Evolutionary conservation across 2,113 vertebrate genomes (phyloP), one percentile per base, ranked within the genome.

Genomic region (Oenanthe oenanthe): DNA sequence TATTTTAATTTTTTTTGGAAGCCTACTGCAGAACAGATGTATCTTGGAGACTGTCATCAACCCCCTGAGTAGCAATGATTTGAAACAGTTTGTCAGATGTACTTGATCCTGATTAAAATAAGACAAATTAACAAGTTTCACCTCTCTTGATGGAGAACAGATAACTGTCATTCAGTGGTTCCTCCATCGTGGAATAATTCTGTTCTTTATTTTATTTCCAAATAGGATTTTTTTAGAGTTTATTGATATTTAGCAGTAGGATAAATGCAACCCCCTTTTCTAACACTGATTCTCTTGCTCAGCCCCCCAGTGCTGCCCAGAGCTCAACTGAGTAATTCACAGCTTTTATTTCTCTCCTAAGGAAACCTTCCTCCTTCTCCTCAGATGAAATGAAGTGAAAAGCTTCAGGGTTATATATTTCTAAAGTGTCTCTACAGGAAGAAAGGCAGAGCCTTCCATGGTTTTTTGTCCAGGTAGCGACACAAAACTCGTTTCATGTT

Each of bases 21-120:
- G 79, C 75, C 95, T 95, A 92, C 83, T 83, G 88, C 95, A 92
- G 95, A 97, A 85, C 92, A 97, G 95, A 94, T 94, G 95, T 60
- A 91, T 81, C 62, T 93, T 84, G 47, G 74, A 87, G 92, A 88
- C 86, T 96, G 95, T 98, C 97, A 98, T 98, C 98, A 98, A 97
- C 97, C 97, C 97, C 98, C 98, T 96, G 96, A 96, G 96, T 75
- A 88, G 98, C 68, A 65, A 50, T 97, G 97, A 97, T 98, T 97
- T 97, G 94, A 94, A 95, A 96, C 96, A 95, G 97, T 97, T 97
- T 96, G 90, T 96, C 95, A 95, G 90, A 89, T 62, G 70, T 77
- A 95, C 97, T 98, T 96, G 96, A 97, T 95, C 88, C 91, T 98
- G 97, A 98, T 98, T 97, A 97, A 97, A 98, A 97, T 67, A 97